These are phyloP conservation scores for Drosophila aldrichi DNA, from an alignment of 2,888 invertebrate species.

Conservation along the genomic window DNA sequence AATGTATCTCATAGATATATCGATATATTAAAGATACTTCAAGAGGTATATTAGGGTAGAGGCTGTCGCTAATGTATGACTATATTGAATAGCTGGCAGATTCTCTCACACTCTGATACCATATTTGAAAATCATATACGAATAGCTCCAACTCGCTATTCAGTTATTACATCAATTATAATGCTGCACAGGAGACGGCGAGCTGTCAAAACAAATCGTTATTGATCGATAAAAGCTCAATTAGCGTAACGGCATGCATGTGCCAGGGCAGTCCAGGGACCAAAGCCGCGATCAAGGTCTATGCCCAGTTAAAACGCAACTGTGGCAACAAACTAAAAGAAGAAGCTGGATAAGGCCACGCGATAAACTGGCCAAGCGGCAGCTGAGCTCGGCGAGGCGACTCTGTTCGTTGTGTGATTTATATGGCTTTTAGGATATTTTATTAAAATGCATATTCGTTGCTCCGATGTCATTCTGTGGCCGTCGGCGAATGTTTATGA, in stretches of 20 bases:
- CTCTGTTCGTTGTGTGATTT: constrained; percentile 80
- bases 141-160: neutral
- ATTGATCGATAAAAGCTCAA: constrained; percentile 48
- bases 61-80: neutral
- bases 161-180: neutral
- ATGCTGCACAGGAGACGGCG: constrained; percentile 27
- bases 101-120: neutral
- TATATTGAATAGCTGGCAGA: too few relatives aligned
- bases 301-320: neutral
- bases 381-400: neutral
- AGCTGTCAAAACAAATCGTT: constrained; percentile 48
- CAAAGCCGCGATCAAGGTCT: neutral
- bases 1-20: too few relatives aligned
- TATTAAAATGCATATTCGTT: constrained; percentile 86
- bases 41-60: too few relatives aligned
- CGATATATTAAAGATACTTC: too few relatives aligned
- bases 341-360: neutral
- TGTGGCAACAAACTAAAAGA: constrained; percentile 6
- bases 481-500: constrained; percentile 84
- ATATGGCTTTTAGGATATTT: constrained; percentile 86
- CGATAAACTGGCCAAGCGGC: constrained; percentile 10
- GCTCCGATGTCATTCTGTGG: constrained; percentile 84
- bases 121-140: neutral
- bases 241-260: constrained; percentile 24
- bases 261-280: neutral